Evolutionary conservation across 2,113 vertebrate genomes (phyloP).

Genomic region (Oenanthe melanoleuca): DNA sequence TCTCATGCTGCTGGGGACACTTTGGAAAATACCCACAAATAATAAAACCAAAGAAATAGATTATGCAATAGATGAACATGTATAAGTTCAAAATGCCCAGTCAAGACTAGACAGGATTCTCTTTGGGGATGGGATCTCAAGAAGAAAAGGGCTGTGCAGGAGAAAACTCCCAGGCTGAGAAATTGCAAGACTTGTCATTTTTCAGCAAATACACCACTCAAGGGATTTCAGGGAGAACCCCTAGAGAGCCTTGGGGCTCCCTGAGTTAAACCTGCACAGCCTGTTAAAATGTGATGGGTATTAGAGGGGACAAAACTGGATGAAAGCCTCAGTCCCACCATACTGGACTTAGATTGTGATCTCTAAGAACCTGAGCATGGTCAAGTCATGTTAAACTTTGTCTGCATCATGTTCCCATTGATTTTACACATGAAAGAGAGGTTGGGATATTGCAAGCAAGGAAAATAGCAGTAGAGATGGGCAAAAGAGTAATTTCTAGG

Average conservation of each 20-base stretch:
- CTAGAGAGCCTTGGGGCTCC: not conserved
- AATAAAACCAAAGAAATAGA: not conserved
- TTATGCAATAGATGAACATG: not conserved
- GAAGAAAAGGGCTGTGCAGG: not conserved
- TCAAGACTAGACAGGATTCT: not conserved
- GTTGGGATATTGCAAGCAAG: not conserved
- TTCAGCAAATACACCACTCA: not conserved
- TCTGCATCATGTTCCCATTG: not conserved
- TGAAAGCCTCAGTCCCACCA: not conserved
- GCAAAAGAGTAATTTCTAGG: not conserved
- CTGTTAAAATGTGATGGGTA: not conserved
- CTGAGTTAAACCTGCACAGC: not conserved
- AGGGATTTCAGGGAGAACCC: not conserved
- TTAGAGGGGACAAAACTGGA: not conserved
- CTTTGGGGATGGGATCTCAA: not conserved
- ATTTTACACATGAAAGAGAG: not conserved
- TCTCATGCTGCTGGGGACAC: not conserved
- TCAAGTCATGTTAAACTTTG: not conserved
- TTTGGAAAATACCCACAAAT: not conserved
- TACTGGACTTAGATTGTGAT: not conserved
- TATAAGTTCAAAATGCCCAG: not conserved
- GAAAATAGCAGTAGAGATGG: not conserved
- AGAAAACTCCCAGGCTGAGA: not conserved
- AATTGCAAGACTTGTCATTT: not conserved
- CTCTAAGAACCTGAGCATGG: not conserved